Conservation (phyloP, 2,888 invertebrate species). For the Agonopterix subpropinquella region DNA sequence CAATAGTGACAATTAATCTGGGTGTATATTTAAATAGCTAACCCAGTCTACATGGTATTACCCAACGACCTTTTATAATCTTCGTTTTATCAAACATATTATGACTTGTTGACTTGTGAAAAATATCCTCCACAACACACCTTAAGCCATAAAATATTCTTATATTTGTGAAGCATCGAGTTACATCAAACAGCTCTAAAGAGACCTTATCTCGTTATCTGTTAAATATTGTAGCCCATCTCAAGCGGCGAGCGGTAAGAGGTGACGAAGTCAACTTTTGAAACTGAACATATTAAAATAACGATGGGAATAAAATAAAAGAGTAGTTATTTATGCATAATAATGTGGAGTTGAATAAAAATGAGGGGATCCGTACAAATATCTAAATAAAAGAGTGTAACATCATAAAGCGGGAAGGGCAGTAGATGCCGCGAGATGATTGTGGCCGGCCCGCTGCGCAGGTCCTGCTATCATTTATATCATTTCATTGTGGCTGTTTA, state of each 20-base stretch:
- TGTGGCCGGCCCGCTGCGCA: constrained; percentile 35
- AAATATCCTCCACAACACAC: not conserved
- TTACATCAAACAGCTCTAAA: constrained; percentile 63
- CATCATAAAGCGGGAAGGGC: constrained; percentile 49
- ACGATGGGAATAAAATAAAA: constrained; percentile 69
- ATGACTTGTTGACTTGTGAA: not conserved
- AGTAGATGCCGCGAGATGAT: constrained; percentile 39
- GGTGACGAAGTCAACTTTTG: constrained; percentile 58
- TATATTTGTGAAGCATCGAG: constrained; percentile 42
- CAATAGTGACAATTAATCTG: too few species aligned
- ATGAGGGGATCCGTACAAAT: constrained; percentile 65
- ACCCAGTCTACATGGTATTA: too few species aligned
- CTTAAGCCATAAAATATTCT: constrained; percentile 52
- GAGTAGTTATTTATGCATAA: constrained; percentile 68
- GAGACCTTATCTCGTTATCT: constrained; percentile 63
- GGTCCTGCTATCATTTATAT: constrained; percentile 60
- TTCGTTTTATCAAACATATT: not conserved
- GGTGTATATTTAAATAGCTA: too few species aligned
- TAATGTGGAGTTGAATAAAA: constrained; percentile 67
- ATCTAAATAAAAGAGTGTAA: constrained; percentile 67
- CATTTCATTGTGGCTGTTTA: constrained; percentile 69
- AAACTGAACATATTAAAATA: constrained; percentile 60
- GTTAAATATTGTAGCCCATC: constrained; percentile 64
- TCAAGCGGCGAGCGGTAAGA: constrained; percentile 46
- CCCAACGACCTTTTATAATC: too few species aligned